A percentile compares a stretch with the other conserved stretches of the same genome.
These are phyloP conservation scores for Euborellia annulipes DNA, from an alignment of 1,140 invertebrate genomes.

Conservation along the genomic window DNA sequence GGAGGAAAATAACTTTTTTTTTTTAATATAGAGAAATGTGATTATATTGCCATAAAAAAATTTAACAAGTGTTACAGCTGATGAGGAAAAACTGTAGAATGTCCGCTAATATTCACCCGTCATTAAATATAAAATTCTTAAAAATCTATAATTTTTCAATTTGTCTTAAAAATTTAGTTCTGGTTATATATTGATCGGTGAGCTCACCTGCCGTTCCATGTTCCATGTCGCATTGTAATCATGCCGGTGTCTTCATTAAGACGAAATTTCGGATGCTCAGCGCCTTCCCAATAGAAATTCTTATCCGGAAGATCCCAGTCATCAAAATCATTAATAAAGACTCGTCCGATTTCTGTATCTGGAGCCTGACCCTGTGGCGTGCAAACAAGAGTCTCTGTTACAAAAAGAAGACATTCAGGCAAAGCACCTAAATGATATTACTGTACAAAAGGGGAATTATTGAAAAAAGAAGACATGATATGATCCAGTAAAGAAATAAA, in stretches of 20 bases:
- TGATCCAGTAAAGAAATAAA: too few species aligned
- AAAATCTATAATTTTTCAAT: too few species aligned
- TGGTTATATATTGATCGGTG: background rate
- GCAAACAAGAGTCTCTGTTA: constrained; percentile 4
- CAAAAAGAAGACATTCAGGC: constrained; percentile 1
- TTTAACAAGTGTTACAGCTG: too few species aligned
- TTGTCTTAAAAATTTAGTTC: background rate
- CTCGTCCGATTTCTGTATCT: constrained; percentile 44
- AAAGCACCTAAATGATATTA: too few species aligned
- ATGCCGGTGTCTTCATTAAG: constrained; percentile 43
- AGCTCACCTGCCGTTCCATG: constrained; percentile 30
- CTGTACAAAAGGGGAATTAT: too few species aligned
- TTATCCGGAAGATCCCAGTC: constrained; percentile 59
- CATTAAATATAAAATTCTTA: too few species aligned
- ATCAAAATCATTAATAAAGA: constrained; percentile 51
- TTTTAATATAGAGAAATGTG: too few species aligned
- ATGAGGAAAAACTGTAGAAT: too few species aligned
- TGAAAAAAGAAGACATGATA: too few species aligned
- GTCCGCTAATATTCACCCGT: too few species aligned
- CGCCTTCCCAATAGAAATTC: constrained; percentile 41
- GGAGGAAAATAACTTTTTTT: too few species aligned
- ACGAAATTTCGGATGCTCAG: constrained; percentile 35
- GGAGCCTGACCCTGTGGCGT: constrained; percentile 33
- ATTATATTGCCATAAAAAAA: too few species aligned
- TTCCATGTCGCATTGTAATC: constrained; percentile 45